Evolutionary conservation across 1,140 invertebrate species (phyloP).

Genomic region (Drosophila pseudoobscura): DNA sequence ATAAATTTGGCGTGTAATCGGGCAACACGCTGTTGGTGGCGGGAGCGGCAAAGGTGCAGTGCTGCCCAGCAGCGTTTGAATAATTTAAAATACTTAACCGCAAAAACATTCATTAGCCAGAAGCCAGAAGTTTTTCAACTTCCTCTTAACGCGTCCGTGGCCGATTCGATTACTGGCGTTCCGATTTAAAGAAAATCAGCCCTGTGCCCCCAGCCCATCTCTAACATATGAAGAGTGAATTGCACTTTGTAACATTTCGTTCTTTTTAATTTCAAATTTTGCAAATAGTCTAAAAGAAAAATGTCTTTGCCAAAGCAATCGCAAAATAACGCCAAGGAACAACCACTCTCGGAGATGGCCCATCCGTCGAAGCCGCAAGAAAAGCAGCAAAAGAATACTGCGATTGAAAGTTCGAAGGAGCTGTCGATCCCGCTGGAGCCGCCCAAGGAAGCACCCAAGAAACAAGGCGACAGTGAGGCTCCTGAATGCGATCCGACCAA

Average conservation of each 20-base stretch:
- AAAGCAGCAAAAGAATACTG: not conserved
- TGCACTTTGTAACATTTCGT: too few relatives aligned
- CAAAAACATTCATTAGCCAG: not conserved
- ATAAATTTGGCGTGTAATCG: slow-evolving; percentile 71
- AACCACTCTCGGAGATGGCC: too few relatives aligned
- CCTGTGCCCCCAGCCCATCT: too few relatives aligned
- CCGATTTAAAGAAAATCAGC: too few relatives aligned
- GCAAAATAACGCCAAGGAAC: slow-evolving; percentile 2
- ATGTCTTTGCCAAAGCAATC: slow-evolving; percentile 58
- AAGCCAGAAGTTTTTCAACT: too few relatives aligned
- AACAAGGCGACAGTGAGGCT: too few relatives aligned
- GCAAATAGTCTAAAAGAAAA: not conserved
- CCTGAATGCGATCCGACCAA: too few relatives aligned
- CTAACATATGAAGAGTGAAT: too few relatives aligned
- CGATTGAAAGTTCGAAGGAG: slow-evolving; percentile 28
- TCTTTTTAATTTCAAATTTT: not conserved
- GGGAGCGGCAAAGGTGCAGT: too few relatives aligned
- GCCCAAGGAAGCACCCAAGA: slow-evolving; percentile 19
- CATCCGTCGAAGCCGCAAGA: too few relatives aligned
- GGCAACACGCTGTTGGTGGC: slow-evolving; percentile 7
- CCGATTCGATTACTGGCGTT: too few relatives aligned
- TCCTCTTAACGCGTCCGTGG: too few relatives aligned
- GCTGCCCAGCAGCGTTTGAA: slow-evolving; percentile 33
- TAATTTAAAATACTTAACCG: slow-evolving; percentile 23
- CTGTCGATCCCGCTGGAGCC: slow-evolving; percentile 37